Base-by-base conservation (phyloP, 2,113 vertebrate genomes). In the Telmatochromis sp. region DNA sequence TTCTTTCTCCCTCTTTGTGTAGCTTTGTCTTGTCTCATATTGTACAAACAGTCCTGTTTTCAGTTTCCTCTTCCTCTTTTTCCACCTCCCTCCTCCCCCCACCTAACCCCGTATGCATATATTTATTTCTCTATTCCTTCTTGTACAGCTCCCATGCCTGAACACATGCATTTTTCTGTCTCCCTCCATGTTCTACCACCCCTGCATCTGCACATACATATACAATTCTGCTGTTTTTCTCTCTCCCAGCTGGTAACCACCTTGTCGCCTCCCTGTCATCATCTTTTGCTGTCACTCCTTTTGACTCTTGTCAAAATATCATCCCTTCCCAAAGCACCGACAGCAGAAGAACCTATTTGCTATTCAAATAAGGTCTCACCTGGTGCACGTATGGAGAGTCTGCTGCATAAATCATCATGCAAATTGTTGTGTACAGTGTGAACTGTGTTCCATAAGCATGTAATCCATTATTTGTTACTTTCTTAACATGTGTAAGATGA, bases 301-400 rank as follows among this genome's bases (percentile, higher is more conserved):
- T 81, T 63, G 49, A 88, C 82, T 90, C 42, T 73, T 83, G 85
- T 92, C 91, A 92, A 92, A 90, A 90, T 85, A 87, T 73, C 84
- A 63, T 68, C 86, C 55, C 45, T 42, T 83, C 51, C 54, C 40
- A 6, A 28, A 17, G 82, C 47, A n/a, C 42, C 13, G 40, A 70
- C 73, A 73, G 68, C 90, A 68, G 79, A 84, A 37, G 54, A 78
- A 51, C 65, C 58, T 58, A 91, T 92, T 92, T 94, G 89, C 86
- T 89, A 92, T 90, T 95, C 93, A 92, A 93, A 93, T 94, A 49
- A 68, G 65, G 55, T 87, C 26, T 90, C 60, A 84, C 82, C 84
- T 81, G 53, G 40, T 45, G 31, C 15, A 28, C 57, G 31, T 83
- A 31, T 81, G 55, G 53, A 14, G 11, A 10, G 4, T 63, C 57